Evolutionary conservation across 1,140 invertebrate species (phyloP), one percentile per base, ranked within the genome.

Genomic region (Bombus confusus): DNA sequence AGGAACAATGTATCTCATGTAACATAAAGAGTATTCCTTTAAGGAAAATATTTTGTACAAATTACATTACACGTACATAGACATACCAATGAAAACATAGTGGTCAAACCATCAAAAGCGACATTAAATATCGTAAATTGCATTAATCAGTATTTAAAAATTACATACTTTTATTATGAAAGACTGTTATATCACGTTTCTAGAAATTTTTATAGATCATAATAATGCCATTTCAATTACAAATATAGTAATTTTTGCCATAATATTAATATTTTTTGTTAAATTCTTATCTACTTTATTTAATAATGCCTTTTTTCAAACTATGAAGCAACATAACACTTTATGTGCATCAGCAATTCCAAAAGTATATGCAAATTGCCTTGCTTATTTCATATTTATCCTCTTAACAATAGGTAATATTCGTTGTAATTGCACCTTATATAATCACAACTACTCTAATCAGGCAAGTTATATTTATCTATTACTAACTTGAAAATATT

Each of bases 141-240:
- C 28, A 79, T 80, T 37, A 85, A 62, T 64, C 59, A 52, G 28
- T 80, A 83, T 89, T 89, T 75, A 69, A 83, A 37, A 83, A 86
- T 86, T 83, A 62, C 37, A 80, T 88, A 86, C 0, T 88, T 28
- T 77, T 80, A 86, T 82, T 75, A 84, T 89, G 88, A 89, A 89
- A 89, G 88, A 89, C 88, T 88, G 66, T 80, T 86, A 57, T 89
- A 89, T 89, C 88, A 89, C 88, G 66, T 75, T 83, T 83, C 84
- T 52, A 78, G 37, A 88, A 80, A 66, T 89, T 89, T 80, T 75
- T n/a, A 84, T 89, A 75, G 37, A 75, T 73, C 62, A 74, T 59
- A 74, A 28, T 85, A 85, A 85, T 89, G 85, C 83, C 75, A 73
- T 80, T 87, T 89, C 52, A 75, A 80, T 78, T 86, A 80, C 22